Conservation (phyloP, 1,140 invertebrate species). For the Anoplolepis gracilipes region DNA sequence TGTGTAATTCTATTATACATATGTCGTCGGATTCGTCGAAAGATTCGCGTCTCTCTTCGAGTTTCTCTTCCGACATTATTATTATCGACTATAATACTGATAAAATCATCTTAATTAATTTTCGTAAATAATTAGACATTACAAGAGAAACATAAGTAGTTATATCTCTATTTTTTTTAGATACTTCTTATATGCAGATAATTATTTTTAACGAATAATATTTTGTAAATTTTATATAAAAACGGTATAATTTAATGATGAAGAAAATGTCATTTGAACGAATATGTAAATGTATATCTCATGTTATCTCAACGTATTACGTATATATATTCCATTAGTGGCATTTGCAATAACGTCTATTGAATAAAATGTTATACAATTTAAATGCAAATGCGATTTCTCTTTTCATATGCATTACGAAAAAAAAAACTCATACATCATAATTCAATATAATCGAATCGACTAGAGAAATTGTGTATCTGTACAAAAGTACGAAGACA, state of each 20-base stretch:
- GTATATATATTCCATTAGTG: background rate
- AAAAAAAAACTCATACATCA: constrained; percentile 9
- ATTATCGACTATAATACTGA: background rate
- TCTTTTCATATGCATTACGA: constrained; percentile 17
- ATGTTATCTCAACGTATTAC: background rate
- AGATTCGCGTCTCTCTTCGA: background rate
- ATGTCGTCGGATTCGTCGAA: constrained; percentile 18
- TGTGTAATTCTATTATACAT: constrained; percentile 36
- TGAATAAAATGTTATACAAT: constrained; percentile 21
- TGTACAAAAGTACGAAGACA: constrained; percentile 21
- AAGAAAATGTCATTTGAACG: background rate
- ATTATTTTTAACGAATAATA: background rate
- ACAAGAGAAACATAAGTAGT: no score
- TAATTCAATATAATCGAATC: constrained; percentile 41
- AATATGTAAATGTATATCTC: background rate
- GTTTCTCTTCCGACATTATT: background rate
- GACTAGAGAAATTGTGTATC: background rate
- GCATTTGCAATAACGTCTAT: background rate
- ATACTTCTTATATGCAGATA: background rate
- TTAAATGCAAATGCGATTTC: constrained; percentile 41
- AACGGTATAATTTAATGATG: background rate
- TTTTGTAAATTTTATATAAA: constrained; percentile 5
- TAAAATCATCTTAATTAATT: background rate
- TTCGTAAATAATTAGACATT: no score
- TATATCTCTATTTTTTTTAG: background rate